Evolutionary conservation across 37 sponge, comb jelly and placozoan genomes (phyloP), one percentile per base, ranked within the genome.

Genomic region (Spongilla lacustris): DNA sequence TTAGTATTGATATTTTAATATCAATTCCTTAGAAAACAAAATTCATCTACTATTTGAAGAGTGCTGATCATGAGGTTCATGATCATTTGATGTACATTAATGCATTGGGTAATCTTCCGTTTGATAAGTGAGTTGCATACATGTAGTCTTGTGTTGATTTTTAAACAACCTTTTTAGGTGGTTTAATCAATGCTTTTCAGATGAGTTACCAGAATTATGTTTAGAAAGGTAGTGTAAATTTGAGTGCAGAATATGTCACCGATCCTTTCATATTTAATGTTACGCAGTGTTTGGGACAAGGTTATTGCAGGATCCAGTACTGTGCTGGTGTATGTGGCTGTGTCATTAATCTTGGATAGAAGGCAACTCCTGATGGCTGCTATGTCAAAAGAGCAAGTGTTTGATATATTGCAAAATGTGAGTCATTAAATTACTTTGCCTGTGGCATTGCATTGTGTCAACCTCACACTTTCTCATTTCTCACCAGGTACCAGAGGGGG

Each of bases 261-360:
- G n/a, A n/a, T n/a, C n/a, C n/a, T n/a, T 9, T 22, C 41, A 17
- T 78, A 37, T 78, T 37, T 10, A 46, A 24, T 69, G 24, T 33
- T 81, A 17, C 41, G 2, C 4, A 90, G 92, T 68, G 68, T 91
- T 21, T 91, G 92, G 92, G 92, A 91, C 78, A 77, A 75, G 58
- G 74, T 91, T 2, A 68, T 91, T 17, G 87, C 73, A 50, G 92
- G 92, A 0, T 91, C 87, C 12, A 48, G 71, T 10, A 73, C 72
- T 69, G 67, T 91, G 10, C 50, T 83, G 38, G 86, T 87, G 71
- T 91, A 68, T 49, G 73, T 87, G 30, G 87, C 81, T 9, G 84
- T 87, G 37, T 66, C 84, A 69, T 48, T 87, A 35, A 28, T 91
- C 8, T 69, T 85, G 25, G 46, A 46, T 46, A 4, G 46, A 46